phyloP scores from a whole-genome alignment of 2,888 invertebrate species.

The Pristionchus arcanus region DNA sequence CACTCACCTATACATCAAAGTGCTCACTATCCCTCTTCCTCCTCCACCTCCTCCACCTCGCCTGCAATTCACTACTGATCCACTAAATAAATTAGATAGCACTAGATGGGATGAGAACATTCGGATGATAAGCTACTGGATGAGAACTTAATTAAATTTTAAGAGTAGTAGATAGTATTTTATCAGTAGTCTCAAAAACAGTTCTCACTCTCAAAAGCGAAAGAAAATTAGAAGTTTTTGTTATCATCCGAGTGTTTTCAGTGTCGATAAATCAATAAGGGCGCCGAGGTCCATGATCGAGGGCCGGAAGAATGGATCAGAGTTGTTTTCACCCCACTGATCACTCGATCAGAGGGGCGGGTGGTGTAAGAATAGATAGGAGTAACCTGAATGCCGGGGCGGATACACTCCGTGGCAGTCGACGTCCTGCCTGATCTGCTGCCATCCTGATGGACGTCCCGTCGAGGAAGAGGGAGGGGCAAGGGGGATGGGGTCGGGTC shows the following conservation, averaged over 20 bases:
- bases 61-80: background rate
- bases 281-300: background rate
- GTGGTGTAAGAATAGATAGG: background rate
- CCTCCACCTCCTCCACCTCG: background rate
- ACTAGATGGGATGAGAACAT: too few relatives aligned
- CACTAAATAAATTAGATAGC: background rate
- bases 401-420: slow-evolving; percentile 5
- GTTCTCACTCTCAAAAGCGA: too few relatives aligned
- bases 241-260: too few relatives aligned
- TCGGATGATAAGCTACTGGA: too few relatives aligned
- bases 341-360: slow-evolving; percentile 1
- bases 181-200: too few relatives aligned
- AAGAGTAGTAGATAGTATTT: too few relatives aligned
- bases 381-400: slow-evolving; percentile 42
- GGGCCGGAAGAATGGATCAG: background rate
- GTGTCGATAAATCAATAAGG: background rate
- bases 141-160: too few relatives aligned
- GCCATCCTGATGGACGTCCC: background rate
- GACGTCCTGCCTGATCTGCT: background rate
- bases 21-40: background rate
- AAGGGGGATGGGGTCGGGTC: slow-evolving; percentile 1
- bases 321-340: background rate
- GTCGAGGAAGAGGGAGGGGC: background rate
- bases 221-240: too few relatives aligned
- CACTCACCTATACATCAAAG: slow-evolving; percentile 21